These are phyloP conservation scores for Leuctra nigra DNA, from an alignment of 2,888 invertebrate genomes.

Conservation along the genomic window DNA sequence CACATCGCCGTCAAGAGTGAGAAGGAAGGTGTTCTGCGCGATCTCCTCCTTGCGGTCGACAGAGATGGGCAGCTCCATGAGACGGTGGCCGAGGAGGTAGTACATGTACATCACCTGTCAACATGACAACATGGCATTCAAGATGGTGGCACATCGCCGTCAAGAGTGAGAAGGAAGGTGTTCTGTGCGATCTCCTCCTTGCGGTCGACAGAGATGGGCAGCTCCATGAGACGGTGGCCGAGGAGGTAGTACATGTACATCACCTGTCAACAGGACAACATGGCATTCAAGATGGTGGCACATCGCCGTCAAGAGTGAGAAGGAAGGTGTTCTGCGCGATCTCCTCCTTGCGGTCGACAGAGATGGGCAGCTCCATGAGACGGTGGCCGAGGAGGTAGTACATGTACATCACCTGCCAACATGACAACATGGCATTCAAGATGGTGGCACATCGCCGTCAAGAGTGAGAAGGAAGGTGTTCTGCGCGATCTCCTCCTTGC, in stretches of 20 bases:
- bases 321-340: constrained; percentile 77
- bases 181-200: constrained; percentile 68
- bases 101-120: constrained; percentile 90
- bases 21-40: constrained; percentile 73
- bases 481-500: constrained; percentile 62
- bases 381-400: constrained; percentile 80
- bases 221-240: constrained; percentile 70
- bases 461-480: constrained; percentile 79
- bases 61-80: constrained; percentile 59
- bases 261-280: too few relatives aligned
- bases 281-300: too few relatives aligned
- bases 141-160: constrained; percentile 91
- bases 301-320: constrained; percentile 80
- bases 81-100: constrained; percentile 73
- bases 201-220: constrained; percentile 49
- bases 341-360: constrained; percentile 53
- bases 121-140: too few relatives aligned
- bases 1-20: constrained; percentile 86
- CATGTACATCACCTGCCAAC: constrained; percentile 91
- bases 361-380: constrained; percentile 59
- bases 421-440: too few relatives aligned
- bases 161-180: constrained; percentile 75
- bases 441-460: constrained; percentile 88
- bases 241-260: constrained; percentile 94
- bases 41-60: constrained; percentile 56